Evolutionary conservation across 2,113 vertebrate species (phyloP), one percentile per base, ranked within the genome.

Genomic region (Tragelaphus imberbis): DNA sequence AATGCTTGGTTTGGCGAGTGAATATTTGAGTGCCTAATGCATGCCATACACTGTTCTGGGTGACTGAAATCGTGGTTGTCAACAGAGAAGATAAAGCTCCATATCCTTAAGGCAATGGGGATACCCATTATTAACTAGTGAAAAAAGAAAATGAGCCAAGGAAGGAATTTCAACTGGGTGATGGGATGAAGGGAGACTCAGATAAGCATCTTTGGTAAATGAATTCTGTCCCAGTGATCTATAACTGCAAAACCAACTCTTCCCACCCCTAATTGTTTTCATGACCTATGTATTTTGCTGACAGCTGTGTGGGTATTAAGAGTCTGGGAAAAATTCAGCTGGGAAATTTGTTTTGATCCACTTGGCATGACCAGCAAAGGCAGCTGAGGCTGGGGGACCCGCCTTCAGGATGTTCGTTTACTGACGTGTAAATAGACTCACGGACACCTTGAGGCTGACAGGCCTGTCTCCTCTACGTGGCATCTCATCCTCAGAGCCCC

Each of bases 361-460:
- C 3, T 19, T 55, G 77, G 51, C 21, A 40, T 61, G 33, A 53
- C 17, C 15, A 21, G 7, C 0, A 25, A 87, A 81, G 55, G 36
- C 27, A 25, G 79, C 30, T 28, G 80, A 55, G 25, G 51, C 13
- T 82, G 27, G 23, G 51, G 28, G 19, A 23, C 44, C 2, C 0
- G 0, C n/a, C 25, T 21, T 47, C 59, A 25, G 25, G 28, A 6
- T 2, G 23, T 40, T 16, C 61, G 65, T 94, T 90, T 36, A 36
- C 2, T 53, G 59, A 3, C 17, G 1, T 7, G 17, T n/a, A 47
- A 47, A 28, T 7, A 65, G 75, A 79, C 44, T 79, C 75, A 79
- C 0, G 3, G 25, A 15, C 25, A 28, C 25, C 40, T 16, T 23
- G 47, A 0, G 77, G 55, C 51, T n/a, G 12, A 15, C 14, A 19